Percentiles rank a stretch among this genome's conserved stretches.
These are phyloP conservation scores for Gorsachius goisagi DNA, from an alignment of 2,113 vertebrate species.

Conservation along the genomic window DNA sequence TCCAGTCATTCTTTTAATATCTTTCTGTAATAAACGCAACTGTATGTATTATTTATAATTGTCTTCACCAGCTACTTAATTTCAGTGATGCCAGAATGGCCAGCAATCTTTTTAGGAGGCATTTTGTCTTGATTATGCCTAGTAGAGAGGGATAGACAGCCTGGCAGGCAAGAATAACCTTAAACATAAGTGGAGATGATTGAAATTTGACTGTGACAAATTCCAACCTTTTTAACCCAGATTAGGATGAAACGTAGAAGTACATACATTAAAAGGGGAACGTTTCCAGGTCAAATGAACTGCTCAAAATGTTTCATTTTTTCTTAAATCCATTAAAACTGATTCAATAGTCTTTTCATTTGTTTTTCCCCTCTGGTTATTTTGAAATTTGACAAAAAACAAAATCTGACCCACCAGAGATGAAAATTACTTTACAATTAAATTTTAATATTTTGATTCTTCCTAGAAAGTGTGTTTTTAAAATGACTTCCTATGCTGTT, in stretches of 20 bases:
- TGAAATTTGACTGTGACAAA: constrained; percentile 8
- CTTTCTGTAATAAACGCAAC: constrained; percentile 23
- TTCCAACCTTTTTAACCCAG: not conserved
- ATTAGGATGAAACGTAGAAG: not conserved
- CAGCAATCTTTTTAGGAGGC: not conserved
- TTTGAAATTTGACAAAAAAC: not conserved
- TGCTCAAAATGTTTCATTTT: constrained; percentile 19
- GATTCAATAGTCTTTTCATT: constrained; percentile 5
- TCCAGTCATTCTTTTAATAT: constrained; percentile 35
- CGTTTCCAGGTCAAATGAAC: constrained; percentile 6
- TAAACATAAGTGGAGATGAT: not conserved
- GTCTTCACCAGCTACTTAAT: constrained; percentile 12
- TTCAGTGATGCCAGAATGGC: not conserved
- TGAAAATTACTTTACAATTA: not conserved
- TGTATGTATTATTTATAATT: constrained; percentile 51
- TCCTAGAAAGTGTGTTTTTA: not conserved
- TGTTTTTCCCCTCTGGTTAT: not conserved
- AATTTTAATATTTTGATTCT: constrained; percentile 2
- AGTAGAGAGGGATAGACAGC: not conserved
- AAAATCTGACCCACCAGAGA: not conserved
- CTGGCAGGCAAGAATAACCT: not conserved
- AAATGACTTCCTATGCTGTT: not conserved
- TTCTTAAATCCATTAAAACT: constrained; percentile 3
- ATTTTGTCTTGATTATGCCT: not conserved
- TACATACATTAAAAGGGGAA: not conserved